Evolutionary conservation across 1,140 invertebrate genomes (phyloP).

Genomic region (Brachionus rotundiformis): DNA sequence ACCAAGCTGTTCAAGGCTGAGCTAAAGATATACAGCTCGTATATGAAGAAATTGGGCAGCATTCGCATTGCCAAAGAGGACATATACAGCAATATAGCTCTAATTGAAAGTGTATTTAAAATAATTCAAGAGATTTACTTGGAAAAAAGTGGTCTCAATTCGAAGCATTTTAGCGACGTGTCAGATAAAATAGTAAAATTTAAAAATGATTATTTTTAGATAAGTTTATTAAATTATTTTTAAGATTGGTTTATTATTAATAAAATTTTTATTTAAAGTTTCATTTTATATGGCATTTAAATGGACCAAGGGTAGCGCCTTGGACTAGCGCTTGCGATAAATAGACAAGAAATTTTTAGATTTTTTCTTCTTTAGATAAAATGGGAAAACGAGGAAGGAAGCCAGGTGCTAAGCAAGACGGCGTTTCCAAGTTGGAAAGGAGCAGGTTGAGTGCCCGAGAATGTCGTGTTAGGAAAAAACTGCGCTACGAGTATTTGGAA

Average conservation of each 20-base stretch:
- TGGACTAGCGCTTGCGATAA: background rate
- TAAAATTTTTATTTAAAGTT: slow-evolving; percentile 23
- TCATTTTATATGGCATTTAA: background rate
- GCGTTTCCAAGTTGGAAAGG: slow-evolving; percentile 89
- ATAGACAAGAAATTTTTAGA: background rate
- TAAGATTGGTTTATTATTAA: background rate
- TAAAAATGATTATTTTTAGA: slow-evolving; percentile 39
- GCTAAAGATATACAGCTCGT: background rate
- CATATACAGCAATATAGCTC: slow-evolving; percentile 18
- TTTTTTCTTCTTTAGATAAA: background rate
- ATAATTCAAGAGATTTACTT: slow-evolving; percentile 18
- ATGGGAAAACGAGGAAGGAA: slow-evolving; percentile 52
- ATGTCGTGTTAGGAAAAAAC: slow-evolving; percentile 91
- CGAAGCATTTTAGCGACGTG: slow-evolving; percentile 36
- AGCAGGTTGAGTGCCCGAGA: slow-evolving; percentile 94
- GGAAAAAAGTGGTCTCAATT: slow-evolving; percentile 7
- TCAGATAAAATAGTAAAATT: slow-evolving; percentile 22
- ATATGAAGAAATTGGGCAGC: background rate
- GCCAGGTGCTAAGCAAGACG: slow-evolving; percentile 77
- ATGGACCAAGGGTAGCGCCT: slow-evolving; percentile 10
- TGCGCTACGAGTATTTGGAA: slow-evolving; percentile 93
- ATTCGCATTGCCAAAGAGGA: background rate
- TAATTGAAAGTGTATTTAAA: background rate
- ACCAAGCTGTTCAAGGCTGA: slow-evolving; percentile 46
- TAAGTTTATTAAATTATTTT: slow-evolving; percentile 34